Base-by-base conservation (phyloP, 2,113 vertebrate species). In the Mus spicilegus region DNA sequence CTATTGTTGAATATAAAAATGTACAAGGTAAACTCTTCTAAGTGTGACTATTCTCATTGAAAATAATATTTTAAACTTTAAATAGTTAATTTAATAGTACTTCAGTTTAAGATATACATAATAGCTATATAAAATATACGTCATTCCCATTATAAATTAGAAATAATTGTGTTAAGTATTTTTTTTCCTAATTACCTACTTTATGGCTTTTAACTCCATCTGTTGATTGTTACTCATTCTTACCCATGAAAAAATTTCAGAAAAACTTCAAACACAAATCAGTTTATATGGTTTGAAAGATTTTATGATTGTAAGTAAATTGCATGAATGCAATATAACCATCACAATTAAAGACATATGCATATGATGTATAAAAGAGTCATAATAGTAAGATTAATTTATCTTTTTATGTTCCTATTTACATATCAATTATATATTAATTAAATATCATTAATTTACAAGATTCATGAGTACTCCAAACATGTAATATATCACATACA, bases 311-410 rank as follows among this genome's bases (percentile, higher is more conserved):
- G 9, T 72, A 26, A n/a, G 49, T 70, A 14, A 36, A 69, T 22
- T 51, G 0, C 4, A 24, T 87, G 17, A 22, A 7, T 24, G 42
- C 30, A 30, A 73, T 46, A 67, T 51, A 85, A 65, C 9, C 28
- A 46, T 49, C 7, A 30, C 28, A 42, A 42, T 77, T 7, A 49
- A 76, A 81, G 13, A 54, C 13, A 54, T 54, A 13, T n/a, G 49
- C 2, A 8, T 1, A 0, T 7, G 46, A n/a, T 63, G n/a, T 63
- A 5, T 51, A 16, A n/a, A 26, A 33, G 11, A 28, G 11, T 33
- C 10, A 56, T 61, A 7, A 30, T 39, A 90, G 3, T 58, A 77
- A 81, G 1, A 76, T 75, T 5, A 3, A 58, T 58, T 58, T 58
- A 58, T 19, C 17, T 58, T 58, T 58, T 58, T 19, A 58, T 58